Evolutionary conservation across 2,888 invertebrate genomes (phyloP).

Genomic region (Zygogramma bicolorata): DNA sequence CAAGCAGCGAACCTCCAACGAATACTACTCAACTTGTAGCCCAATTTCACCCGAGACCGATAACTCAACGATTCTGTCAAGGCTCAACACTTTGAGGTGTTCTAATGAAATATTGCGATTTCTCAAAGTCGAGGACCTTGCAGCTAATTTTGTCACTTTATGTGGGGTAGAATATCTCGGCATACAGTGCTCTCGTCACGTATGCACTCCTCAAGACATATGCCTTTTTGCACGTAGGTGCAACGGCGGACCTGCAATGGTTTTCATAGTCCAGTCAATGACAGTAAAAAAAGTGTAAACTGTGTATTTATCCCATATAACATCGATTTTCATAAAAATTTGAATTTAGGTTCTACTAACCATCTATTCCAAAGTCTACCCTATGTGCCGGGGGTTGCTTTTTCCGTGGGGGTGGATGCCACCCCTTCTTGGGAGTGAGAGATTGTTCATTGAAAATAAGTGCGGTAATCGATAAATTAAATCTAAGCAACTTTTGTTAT

Average conservation of each 20-base stretch:
- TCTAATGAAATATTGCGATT: not conserved
- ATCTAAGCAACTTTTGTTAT: no score
- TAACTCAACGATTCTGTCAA: not conserved
- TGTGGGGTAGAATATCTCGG: not conserved
- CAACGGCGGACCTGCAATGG: not conserved
- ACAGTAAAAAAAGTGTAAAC: no score
- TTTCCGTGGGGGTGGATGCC: no score
- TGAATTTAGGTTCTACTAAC: no score
- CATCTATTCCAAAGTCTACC: no score
- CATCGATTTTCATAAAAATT: no score
- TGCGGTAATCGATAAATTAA: no score
- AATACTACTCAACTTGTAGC: not conserved
- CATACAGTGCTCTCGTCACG: not conserved
- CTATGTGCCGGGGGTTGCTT: no score
- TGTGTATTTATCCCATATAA: no score
- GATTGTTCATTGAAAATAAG: no score
- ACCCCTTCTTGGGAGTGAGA: no score
- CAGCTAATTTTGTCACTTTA: not conserved
- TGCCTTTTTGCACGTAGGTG: slow-evolving; percentile 1
- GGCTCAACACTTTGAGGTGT: not conserved
- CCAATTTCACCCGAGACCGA: not conserved
- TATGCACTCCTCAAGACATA: not conserved
- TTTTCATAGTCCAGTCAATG: no score
- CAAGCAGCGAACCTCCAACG: not conserved
- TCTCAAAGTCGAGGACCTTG: not conserved